phyloP scores from a whole-genome alignment of 2,797 vertebrate genomes.

The Sebastes jordani region DNA sequence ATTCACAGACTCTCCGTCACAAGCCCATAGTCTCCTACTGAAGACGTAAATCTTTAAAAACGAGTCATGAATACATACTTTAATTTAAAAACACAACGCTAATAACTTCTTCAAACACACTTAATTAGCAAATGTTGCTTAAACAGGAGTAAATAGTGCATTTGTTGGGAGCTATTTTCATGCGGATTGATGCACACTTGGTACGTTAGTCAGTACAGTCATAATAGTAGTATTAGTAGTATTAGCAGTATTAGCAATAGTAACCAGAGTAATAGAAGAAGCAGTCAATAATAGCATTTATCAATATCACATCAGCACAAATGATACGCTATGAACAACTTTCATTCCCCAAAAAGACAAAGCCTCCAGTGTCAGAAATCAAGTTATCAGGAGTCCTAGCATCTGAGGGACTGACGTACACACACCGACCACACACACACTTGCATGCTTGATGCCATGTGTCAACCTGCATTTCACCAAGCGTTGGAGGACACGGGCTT shows the following conservation, averaged over 20 bases:
- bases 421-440: not conserved
- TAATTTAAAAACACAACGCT: not conserved
- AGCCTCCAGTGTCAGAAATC: not conserved
- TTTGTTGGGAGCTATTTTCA: not conserved
- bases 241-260: not conserved
- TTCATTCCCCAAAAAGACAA: not conserved
- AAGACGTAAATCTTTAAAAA: not conserved
- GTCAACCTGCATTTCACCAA: slow-evolving; percentile 56
- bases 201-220: not conserved
- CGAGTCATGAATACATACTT: not conserved
- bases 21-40: not conserved
- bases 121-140: not conserved
- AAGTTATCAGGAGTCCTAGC: not conserved
- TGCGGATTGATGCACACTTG: not conserved
- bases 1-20: not conserved
- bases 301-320: not conserved
- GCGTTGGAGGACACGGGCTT: slow-evolving; percentile 59
- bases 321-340: not conserved
- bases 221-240: not conserved
- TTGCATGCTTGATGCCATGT: slow-evolving; percentile 42
- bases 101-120: not conserved
- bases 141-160: not conserved
- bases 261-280: not conserved
- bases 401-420: not conserved
- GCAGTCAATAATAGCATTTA: not conserved